Base-by-base conservation (phyloP, 2,888 invertebrate genomes). In the Plebejus argus region DNA sequence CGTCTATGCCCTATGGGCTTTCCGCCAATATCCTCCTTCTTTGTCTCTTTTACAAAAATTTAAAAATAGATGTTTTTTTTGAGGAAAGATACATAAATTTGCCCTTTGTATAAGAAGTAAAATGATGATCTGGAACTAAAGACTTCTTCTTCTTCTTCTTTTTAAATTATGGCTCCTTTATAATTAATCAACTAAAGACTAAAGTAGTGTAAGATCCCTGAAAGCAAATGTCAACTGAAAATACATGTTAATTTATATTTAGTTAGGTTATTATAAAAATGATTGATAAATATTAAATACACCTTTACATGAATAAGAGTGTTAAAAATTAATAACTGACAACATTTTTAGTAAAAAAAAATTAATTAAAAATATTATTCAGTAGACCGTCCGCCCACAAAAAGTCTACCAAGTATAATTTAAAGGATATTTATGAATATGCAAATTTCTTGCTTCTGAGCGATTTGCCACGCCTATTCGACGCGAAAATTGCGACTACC, bases 381-480 rank as follows among this genome's bases (percentile, higher is more conserved):
- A 72, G 12, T 45, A 1, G n/a, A 72, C 72, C 20, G 20, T 45
- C 39, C 39, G 45, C 39, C 20, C 71, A 39, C 45, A 72, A 72
- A 45, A 72, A 2, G 39, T 45, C 45, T 72, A 45, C 20, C 1
- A 39, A 45, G 20, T 72, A 45, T 72, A 72, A 72, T 39, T 39
- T 39, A 72, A 45, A 45, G 15, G 45, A 72, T 72, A 72, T 72
- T 72, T 66, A 66, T 66, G 45, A 20, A 12, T 49, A 74, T 74
- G 74, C 28, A 74, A 74, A 74, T 74, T 39, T 49, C 49, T 49
- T 39, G 53, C 74, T 74, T 49, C 71, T 74, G 45, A 45, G 74
- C 74, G 49, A 74, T 74, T 45, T 18, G 53, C 74, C 53, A 74
- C 74, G 74, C 74, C 74, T 74, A 74, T 45, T 28, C 5, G 49